Evolutionary conservation across 2,888 invertebrate species (phyloP), one percentile per base, ranked within the genome.

Genomic region (Prosopocoilus inquinatus): DNA sequence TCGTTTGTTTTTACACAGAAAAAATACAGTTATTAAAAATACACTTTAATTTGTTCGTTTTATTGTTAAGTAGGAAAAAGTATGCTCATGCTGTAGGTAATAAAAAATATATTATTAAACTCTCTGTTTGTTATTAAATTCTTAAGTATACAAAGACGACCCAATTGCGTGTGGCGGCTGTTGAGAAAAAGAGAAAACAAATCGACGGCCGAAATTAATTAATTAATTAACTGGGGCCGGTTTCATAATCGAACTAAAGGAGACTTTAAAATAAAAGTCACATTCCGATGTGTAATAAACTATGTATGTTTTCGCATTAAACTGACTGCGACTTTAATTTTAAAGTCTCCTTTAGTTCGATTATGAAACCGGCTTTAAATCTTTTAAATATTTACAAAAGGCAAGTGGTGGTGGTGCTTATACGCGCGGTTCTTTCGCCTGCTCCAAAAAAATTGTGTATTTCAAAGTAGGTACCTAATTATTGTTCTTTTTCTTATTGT

Each of bases 11-110:
- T 47, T 39, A 48, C 49, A 55, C 55, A 50, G 55, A 55, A 55
- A 55, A 55, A 43, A 47, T 53, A 47, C 41, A 53, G 46, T 47
- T 55, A 55, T 55, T 45, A 55, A 55, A 55, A 55, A 55, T 55
- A 55, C 48, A 47, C 16, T 47, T 34, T 53, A 45, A 44, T 45
- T 43, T 48, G 16, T 34, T 47, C 33, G 38, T 45, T 51, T 43
- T 51, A 51, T 45, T 51, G 51, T 51, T 51, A 38, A 38, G 43
- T 53, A 53, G 53, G 53, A 53, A 53, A 50, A 53, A 53, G 43
- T 34, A 28, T 39, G 12, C 43, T 53, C 48, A 47, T 43, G 48
- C 9, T 41, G 41, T 41, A n/a, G n/a, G n/a, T n/a, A 47, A 53
- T 53, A 53, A 53, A 53, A 53, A 53, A 41, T 41, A 53, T 53